These are phyloP conservation scores for Rhabdomys pumilio DNA, from an alignment of 2,797 vertebrate species.

Conservation along the genomic window DNA sequence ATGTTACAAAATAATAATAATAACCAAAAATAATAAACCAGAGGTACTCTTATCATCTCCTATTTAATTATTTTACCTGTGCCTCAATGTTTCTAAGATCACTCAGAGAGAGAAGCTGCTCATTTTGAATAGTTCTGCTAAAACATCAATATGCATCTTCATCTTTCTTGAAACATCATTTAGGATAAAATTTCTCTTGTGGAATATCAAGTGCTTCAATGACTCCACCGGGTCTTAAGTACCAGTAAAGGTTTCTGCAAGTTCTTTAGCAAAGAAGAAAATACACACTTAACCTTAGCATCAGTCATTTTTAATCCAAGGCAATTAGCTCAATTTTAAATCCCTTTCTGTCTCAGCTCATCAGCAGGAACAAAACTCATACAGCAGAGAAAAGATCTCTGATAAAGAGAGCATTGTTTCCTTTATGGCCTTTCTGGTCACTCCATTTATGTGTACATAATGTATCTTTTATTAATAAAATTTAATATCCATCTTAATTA, in stretches of 20 bases:
- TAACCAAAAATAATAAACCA: neutral
- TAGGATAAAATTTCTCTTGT: neutral
- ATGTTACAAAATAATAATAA: neutral
- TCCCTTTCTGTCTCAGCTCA: neutral
- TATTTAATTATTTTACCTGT: neutral
- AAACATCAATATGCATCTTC: neutral
- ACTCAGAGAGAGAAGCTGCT: neutral
- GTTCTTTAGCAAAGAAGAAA: slow-evolving; percentile 27
- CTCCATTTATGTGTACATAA: neutral
- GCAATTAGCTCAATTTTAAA: neutral
- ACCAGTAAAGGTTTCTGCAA: neutral
- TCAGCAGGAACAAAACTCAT: neutral
- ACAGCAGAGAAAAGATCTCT: neutral
- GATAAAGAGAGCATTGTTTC: neutral
- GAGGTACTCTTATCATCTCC: neutral
- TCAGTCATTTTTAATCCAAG: slow-evolving; percentile 3
- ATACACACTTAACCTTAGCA: neutral
- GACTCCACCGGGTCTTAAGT: neutral
- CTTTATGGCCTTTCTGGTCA: neutral
- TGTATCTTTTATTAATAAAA: neutral
- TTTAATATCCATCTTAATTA: neutral
- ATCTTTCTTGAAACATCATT: neutral
- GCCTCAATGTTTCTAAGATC: neutral
- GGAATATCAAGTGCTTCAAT: neutral
- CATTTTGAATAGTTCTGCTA: neutral